Conservation (phyloP, 2,113 vertebrate genomes). For the Heptranchias perlo region DNA sequence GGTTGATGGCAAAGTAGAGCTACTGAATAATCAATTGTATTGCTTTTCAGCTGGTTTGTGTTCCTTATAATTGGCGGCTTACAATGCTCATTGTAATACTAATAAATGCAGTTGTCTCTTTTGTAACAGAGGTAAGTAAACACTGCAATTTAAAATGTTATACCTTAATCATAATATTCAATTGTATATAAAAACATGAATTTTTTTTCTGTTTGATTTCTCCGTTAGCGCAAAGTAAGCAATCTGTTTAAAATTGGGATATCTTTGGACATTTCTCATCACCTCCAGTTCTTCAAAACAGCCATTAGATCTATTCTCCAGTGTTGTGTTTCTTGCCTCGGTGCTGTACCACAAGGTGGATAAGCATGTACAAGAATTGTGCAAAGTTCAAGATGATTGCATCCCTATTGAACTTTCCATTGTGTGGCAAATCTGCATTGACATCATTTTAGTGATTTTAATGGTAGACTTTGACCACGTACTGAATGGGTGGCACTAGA, state of each 20-base stretch:
- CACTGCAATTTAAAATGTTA: not conserved
- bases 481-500: not conserved
- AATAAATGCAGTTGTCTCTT: conserved; percentile 67
- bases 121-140: conserved; percentile 80
- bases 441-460: not conserved
- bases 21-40: conserved; percentile 29
- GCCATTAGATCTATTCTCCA: not conserved
- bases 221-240: not conserved
- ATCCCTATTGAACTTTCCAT: not conserved
- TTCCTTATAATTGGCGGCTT: conserved; percentile 78
- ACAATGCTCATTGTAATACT: conserved; percentile 69
- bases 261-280: not conserved
- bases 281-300: not conserved
- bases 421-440: not conserved
- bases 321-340: not conserved
- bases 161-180: not conserved
- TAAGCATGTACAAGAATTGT: not conserved
- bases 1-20: not conserved
- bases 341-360: not conserved
- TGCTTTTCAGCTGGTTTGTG: conserved; percentile 75
- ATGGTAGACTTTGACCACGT: not conserved
- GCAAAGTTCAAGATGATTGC: not conserved
- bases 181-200: not conserved
- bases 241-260: not conserved
- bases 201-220: not conserved